These are phyloP conservation scores for Marcusenius ussheri DNA, from an alignment of 2,113 vertebrate species.

Conservation along the genomic window DNA sequence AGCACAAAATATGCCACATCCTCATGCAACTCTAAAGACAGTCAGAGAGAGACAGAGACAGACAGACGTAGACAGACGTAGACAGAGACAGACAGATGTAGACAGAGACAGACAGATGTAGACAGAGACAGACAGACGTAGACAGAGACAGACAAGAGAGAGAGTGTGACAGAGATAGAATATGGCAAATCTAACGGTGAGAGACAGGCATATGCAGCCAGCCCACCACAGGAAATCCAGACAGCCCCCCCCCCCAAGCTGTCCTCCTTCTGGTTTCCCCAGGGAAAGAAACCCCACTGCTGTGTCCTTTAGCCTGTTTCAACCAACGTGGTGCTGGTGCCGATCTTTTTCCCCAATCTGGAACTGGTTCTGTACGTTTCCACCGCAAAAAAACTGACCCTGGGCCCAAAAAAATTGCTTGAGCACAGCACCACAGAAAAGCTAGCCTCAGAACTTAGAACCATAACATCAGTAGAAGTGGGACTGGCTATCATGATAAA, in stretches of 20 bases:
- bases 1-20: background rate
- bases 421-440: background rate
- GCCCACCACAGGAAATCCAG: background rate
- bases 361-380: background rate
- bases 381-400: background rate
- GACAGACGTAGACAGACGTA: background rate
- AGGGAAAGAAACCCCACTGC: background rate
- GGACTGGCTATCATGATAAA: background rate
- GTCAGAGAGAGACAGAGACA: background rate
- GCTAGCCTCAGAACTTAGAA: background rate
- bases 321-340: background rate
- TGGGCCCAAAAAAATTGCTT: background rate
- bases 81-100: background rate
- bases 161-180: background rate
- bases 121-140: background rate
- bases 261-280: background rate
- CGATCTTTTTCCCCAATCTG: background rate
- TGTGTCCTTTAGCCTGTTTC: background rate
- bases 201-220: background rate
- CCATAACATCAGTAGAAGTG: background rate
- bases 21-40: background rate
- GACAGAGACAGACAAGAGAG: background rate
- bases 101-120: background rate
- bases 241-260: background rate
- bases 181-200: background rate